Base-by-base conservation (phyloP, 2,888 invertebrate genomes). In the Pachydiplax longipennis region DNA sequence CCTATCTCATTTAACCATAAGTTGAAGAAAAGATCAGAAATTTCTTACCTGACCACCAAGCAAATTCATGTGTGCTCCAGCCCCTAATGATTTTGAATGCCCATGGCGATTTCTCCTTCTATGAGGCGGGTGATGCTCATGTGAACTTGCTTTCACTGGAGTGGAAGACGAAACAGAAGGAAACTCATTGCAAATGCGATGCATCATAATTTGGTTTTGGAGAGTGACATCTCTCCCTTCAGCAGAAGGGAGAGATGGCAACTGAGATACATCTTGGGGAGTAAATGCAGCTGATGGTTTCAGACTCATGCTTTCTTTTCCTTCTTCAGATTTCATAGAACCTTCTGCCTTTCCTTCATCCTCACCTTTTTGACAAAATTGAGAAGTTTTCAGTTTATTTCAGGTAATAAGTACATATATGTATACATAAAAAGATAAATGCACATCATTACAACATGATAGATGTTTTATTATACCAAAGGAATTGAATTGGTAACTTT, bases 81-180 rank as follows among this genome's bases (percentile, higher is more conserved):
- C 48, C 22, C 58, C 87, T 12, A 37, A 12, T 15, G 37, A 18
- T 37, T 87, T 87, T 37, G 87, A n/a, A 31, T 87, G 87, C 8
- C n/a, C 87, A 61, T 87, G 87, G 10, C 87, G 87, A 87, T 58
- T 87, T n/a, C 87, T 87, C n/a, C 87, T 87, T 18, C 87, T 61
- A 61, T 87, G 87, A 87, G 58, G 87, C 8, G 37, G 22, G 37
- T 87, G 87, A 61, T 83, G 83, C 31, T 87, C 87, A 37, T 87
- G 87, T 37, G 87, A 37, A 12, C 58, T 37, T 10, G 87, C n/a
- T 12, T 87, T 87, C 22, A 61, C 35, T 13, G 87, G 87, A 5
- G 87, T 87, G 5, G 87, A 87, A 22, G 61, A 61, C 2, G 87
- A 65, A 61, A 40, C 61, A n/a, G 61, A 58, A 12, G 61, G 35